phyloP scores from a whole-genome alignment of 2,888 invertebrate species.

The Tanypteryx hageni region DNA sequence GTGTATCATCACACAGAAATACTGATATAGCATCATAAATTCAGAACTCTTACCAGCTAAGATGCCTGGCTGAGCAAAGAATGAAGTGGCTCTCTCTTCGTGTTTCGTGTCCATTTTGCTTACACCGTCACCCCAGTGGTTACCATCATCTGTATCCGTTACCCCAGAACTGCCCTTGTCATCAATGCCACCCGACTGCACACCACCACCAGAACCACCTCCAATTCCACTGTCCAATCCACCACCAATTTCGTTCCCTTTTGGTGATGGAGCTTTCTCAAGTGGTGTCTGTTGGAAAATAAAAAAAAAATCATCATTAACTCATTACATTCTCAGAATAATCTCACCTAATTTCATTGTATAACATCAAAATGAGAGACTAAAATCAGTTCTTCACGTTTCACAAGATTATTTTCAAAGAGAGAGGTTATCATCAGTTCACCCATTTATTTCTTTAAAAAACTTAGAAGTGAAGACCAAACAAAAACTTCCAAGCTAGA shows the following conservation, averaged over 20 bases:
- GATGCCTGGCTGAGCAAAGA: conserved; percentile 96
- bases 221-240: conserved; percentile 71
- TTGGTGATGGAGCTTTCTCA: conserved; percentile 36
- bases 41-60: conserved; percentile 84
- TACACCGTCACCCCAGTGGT: conserved; percentile 76
- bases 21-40: not conserved
- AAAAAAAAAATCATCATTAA: not conserved
- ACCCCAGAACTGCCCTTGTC: conserved; percentile 74
- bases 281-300: conserved; percentile 2
- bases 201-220: conserved; percentile 73
- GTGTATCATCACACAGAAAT: too few species aligned
- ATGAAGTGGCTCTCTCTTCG: conserved; percentile 91
- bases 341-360: not conserved
- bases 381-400: too few species aligned
- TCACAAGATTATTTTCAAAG: too few species aligned
- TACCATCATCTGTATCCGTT: conserved; percentile 38
- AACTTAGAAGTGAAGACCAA: too few species aligned
- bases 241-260: conserved; percentile 72
- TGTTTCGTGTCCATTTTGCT: conserved; percentile 90
- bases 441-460: too few species aligned
- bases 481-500: too few species aligned
- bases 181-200: conserved; percentile 74
- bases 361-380: too few species aligned
- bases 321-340: not conserved
- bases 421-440: too few species aligned